Percentiles rank a stretch among this genome's conserved stretches.
Conservation (phyloP, 2,888 invertebrate genomes). For the Polymixis lichenea region DNA sequence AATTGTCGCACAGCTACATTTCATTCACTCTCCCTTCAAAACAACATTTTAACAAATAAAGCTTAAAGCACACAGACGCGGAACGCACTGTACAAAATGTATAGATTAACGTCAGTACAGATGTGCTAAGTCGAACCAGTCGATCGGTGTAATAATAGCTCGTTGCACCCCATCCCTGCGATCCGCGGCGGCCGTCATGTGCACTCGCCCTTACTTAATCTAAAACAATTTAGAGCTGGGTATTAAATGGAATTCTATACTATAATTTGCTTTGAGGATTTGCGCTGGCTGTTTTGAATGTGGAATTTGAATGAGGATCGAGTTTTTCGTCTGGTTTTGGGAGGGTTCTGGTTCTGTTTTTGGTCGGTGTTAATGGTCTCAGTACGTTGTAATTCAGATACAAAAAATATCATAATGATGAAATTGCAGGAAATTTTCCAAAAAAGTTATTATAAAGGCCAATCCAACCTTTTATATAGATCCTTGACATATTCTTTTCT, state of each 20-base stretch:
- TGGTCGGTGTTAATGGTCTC: too few species aligned
- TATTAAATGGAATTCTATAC: slow-evolving; percentile 63
- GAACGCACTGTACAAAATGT: slow-evolving; percentile 30
- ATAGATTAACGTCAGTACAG: slow-evolving; percentile 59
- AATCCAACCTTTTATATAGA: too few species aligned
- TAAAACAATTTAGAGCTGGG: slow-evolving; percentile 69
- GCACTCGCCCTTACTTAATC: slow-evolving; percentile 78
- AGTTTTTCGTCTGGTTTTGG: background rate
- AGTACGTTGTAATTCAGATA: background rate
- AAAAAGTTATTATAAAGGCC: background rate
- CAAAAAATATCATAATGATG: background rate
- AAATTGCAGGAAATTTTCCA: background rate
- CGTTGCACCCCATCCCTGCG: slow-evolving; percentile 64
- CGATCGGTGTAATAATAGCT: slow-evolving; percentile 63
- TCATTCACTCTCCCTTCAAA: slow-evolving; percentile 2
- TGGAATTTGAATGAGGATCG: background rate
- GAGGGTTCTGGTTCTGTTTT: too few species aligned
- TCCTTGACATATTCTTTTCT: too few species aligned
- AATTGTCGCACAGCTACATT: background rate
- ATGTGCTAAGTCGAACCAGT: slow-evolving; percentile 53
- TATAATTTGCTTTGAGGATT: slow-evolving; percentile 60
- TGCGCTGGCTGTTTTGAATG: slow-evolving; percentile 31
- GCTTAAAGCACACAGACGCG: slow-evolving; percentile 33
- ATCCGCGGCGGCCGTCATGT: slow-evolving; percentile 73
- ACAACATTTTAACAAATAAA: slow-evolving; percentile 36